phyloP scores from a whole-genome alignment of 2,888 invertebrate genomes.

The Drosophila aldrichi region DNA sequence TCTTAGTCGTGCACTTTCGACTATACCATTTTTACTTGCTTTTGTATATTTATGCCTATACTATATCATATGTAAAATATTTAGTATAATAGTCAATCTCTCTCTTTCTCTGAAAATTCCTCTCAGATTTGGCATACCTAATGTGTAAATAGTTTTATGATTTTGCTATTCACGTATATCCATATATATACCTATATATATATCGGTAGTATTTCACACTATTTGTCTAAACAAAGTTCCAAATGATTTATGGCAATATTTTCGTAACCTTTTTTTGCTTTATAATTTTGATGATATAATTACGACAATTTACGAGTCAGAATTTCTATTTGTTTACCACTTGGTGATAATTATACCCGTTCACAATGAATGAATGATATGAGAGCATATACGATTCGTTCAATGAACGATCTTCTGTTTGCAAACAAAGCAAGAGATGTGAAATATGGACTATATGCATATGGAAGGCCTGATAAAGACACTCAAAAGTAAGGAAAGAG shows the following conservation, averaged over 20 bases:
- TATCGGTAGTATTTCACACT: conserved; percentile 10
- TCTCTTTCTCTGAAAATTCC: neutral
- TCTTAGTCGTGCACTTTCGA: neutral
- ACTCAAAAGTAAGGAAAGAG: neutral
- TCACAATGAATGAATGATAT: neutral
- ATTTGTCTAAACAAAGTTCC: conserved; percentile 43
- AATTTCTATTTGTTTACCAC: conserved; percentile 45
- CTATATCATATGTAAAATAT: conserved; percentile 1
- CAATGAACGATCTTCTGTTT: neutral
- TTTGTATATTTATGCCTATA: neutral
- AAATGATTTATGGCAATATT: conserved; percentile 45
- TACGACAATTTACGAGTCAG: conserved; percentile 50
- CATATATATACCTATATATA: neutral
- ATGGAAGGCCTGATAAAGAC: neutral
- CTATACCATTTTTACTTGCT: neutral
- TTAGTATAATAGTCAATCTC: conserved; percentile 1
- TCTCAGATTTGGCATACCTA: conserved; percentile 17
- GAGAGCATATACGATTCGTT: neutral
- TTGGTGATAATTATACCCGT: conserved; percentile 42
- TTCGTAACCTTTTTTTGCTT: conserved; percentile 31
- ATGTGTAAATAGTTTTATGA: conserved; percentile 23
- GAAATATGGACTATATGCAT: neutral
- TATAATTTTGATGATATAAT: conserved; percentile 57
- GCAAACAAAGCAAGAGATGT: neutral
- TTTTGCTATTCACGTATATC: conserved; percentile 15